Conservation (phyloP, 2,113 vertebrate genomes). For the Oophaga pumilio region DNA sequence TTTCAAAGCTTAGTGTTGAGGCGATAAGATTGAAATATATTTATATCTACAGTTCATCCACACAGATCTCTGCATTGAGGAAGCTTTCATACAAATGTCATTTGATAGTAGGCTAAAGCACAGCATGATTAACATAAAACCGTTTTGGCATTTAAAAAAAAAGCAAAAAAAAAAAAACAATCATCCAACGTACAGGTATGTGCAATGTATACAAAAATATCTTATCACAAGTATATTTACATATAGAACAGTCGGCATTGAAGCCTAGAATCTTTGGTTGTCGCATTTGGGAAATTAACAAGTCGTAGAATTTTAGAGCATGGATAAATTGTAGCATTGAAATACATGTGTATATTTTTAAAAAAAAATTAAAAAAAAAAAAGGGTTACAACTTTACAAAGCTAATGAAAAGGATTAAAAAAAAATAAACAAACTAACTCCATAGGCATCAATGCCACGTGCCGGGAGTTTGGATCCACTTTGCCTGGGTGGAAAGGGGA, state of each 20-base stretch:
- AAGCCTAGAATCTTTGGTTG: constrained; percentile 29
- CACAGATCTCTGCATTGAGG: constrained; percentile 31
- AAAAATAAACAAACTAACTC: neutral
- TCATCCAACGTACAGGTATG: constrained; percentile 65
- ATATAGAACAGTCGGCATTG: constrained; percentile 58
- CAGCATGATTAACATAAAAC: constrained; percentile 60
- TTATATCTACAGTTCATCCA: constrained; percentile 30
- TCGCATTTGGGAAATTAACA: neutral
- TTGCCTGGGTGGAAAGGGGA: neutral
- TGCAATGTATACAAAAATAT: constrained; percentile 75
- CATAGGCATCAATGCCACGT: neutral
- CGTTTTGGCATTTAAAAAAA: constrained; percentile 73
- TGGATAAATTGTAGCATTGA: neutral
- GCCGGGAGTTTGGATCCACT: neutral
- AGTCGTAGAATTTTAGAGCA: neutral
- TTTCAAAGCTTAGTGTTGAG: constrained; percentile 24
- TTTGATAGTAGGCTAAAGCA: constrained; percentile 63
- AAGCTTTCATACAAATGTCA: constrained; percentile 50
- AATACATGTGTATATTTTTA: neutral
- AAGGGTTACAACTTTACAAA: neutral
- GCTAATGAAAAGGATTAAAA: neutral
- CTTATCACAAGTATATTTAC: constrained; percentile 77
- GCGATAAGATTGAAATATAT: constrained; percentile 28
- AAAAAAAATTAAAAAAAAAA: no score
- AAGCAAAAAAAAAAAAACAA: constrained; percentile 73